Percentiles rank a stretch among this genome's conserved stretches.
These are phyloP conservation scores for Tupaia tana DNA, from an alignment of 2,113 vertebrate genomes.

Conservation along the genomic window DNA sequence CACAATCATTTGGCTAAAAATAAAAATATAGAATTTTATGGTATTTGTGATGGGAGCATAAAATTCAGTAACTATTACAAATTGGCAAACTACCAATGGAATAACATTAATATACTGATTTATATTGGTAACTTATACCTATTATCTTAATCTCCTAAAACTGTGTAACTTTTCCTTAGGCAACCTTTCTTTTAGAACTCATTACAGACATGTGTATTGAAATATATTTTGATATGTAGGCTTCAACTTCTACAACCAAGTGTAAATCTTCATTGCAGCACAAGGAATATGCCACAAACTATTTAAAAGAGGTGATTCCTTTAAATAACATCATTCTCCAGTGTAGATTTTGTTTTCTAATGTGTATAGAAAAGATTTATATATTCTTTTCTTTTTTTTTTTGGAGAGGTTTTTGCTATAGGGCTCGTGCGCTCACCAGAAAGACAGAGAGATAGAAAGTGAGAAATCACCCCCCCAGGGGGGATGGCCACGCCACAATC, in stretches of 20 bases:
- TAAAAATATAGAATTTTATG: background rate
- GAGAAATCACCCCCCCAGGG: too few species aligned
- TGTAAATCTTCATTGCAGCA: background rate
- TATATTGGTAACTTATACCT: background rate
- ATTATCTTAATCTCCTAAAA: background rate
- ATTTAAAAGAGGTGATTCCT: background rate
- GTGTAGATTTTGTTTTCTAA: background rate
- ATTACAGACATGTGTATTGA: background rate
- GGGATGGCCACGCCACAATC: too few species aligned
- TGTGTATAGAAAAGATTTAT: background rate
- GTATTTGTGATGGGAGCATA: background rate
- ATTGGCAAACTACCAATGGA: background rate
- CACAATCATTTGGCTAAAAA: background rate
- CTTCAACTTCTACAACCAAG: background rate
- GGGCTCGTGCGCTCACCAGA: too few species aligned
- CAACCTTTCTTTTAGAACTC: background rate
- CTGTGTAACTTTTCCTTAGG: background rate
- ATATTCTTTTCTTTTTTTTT: too few species aligned
- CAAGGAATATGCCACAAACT: background rate
- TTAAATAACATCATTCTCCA: background rate
- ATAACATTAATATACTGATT: background rate
- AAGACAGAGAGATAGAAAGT: too few species aligned
- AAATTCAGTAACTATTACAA: background rate
- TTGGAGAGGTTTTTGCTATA: too few species aligned
- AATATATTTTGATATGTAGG: background rate